Conservation (phyloP, 2,113 vertebrate species). For the Indicator indicator region DNA sequence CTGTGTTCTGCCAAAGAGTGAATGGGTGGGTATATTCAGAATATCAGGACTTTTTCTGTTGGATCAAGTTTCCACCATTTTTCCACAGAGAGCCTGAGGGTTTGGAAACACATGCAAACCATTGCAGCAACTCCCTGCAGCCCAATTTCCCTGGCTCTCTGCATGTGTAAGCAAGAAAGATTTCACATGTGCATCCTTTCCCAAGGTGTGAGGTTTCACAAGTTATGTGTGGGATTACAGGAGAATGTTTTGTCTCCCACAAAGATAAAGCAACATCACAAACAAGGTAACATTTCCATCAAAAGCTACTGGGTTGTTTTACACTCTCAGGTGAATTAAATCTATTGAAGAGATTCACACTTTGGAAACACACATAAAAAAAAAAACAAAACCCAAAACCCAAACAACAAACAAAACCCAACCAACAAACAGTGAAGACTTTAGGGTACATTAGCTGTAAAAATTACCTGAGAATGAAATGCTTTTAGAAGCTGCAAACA, state of each 20-base stretch:
- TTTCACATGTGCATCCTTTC: accelerated
- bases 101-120: background rate
- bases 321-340: background rate
- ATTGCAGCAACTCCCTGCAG: background rate
- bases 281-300: background rate
- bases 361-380: background rate
- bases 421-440: background rate
- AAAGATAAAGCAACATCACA: background rate
- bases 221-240: background rate
- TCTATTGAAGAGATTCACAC: background rate
- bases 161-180: background rate
- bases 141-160: background rate
- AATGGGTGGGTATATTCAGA: background rate
- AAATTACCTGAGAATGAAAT: constrained; percentile 5
- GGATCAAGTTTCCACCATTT: background rate
- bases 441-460: background rate
- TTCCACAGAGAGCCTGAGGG: background rate
- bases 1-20: background rate
- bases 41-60: background rate
- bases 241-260: background rate
- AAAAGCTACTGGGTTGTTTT: background rate
- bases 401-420: background rate
- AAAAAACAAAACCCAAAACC: background rate
- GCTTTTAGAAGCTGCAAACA: background rate
- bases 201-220: background rate